phyloP scores from a whole-genome alignment of 2,888 invertebrate genomes.

The Noctua janthina region DNA sequence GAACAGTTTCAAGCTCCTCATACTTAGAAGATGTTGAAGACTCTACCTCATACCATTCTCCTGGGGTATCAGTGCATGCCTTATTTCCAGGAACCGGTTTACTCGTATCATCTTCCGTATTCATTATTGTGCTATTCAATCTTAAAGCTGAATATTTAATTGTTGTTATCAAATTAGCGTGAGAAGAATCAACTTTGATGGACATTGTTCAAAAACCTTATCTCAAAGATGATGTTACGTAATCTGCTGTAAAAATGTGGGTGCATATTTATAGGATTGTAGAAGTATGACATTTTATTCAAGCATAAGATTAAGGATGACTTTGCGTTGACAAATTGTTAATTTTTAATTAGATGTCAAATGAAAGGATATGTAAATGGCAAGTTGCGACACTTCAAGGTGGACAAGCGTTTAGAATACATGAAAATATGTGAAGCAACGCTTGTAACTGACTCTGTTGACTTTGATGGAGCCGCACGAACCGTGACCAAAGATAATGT shows the following conservation, averaged over 20 bases:
- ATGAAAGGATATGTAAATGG: conserved; percentile 71
- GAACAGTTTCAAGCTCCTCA: not conserved
- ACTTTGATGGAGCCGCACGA: conserved; percentile 77
- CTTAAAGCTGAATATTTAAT: conserved; percentile 33
- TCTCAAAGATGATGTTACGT: conserved; percentile 36
- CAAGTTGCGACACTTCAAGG: conserved; percentile 70
- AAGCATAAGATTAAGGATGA: conserved; percentile 1
- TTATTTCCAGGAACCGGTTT: conserved; percentile 35
- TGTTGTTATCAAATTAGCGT: conserved; percentile 45
- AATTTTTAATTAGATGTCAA: conserved; percentile 60
- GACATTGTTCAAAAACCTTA: conserved; percentile 43
- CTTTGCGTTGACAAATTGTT: conserved; percentile 21
- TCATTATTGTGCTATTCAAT: conserved; percentile 35
- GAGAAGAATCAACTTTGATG: conserved; percentile 47
- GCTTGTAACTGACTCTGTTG: conserved; percentile 73
- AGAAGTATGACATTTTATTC: conserved; percentile 18
- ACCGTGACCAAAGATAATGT: conserved; percentile 81
- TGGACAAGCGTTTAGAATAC: conserved; percentile 68
- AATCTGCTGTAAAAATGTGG: conserved; percentile 27
- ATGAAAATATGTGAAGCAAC: conserved; percentile 72
- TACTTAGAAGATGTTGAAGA: not conserved
- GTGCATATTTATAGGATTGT: conserved; percentile 16
- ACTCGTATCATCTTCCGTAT: conserved; percentile 39
- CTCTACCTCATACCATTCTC: conserved; percentile 1
- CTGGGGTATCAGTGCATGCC: conserved; percentile 5